Conservation (phyloP, 2,797 vertebrate species). For the Allobates femoralis region DNA sequence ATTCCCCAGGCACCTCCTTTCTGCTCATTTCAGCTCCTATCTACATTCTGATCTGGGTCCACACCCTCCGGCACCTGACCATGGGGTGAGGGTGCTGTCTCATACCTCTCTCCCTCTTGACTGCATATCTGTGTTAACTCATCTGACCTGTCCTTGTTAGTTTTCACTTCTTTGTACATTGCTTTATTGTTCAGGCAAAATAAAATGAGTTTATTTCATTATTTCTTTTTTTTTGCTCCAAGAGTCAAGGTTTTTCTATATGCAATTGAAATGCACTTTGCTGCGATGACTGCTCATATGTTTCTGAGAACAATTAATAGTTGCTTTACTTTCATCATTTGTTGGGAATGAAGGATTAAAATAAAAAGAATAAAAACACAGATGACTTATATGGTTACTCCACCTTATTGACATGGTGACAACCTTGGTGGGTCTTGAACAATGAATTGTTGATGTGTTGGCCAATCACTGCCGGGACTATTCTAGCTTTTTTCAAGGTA, state of each 20-base stretch:
- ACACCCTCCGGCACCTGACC: constrained; percentile 33
- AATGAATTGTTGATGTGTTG: not conserved
- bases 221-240: not conserved
- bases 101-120: not conserved
- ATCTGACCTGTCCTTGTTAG: constrained; percentile 15
- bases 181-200: not conserved
- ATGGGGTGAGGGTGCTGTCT: constrained; percentile 8
- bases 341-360: not conserved
- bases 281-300: not conserved
- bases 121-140: constrained; percentile 26
- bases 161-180: not conserved
- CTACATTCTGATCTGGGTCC: constrained; percentile 18
- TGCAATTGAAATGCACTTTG: constrained; percentile 9
- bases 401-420: not conserved
- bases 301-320: constrained; percentile 1
- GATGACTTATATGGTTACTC: not conserved
- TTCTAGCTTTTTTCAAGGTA: not conserved
- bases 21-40: constrained; percentile 7
- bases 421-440: not conserved
- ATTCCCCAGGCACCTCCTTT: constrained; percentile 31
- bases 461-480: not conserved
- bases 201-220: constrained; percentile 2
- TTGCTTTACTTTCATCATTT: not conserved
- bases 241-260: constrained; percentile 32
- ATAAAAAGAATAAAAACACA: not conserved